Evolutionary conservation across 2,797 vertebrate species (phyloP), one percentile per base, ranked within the genome.

Genomic region (Falco naumanni): DNA sequence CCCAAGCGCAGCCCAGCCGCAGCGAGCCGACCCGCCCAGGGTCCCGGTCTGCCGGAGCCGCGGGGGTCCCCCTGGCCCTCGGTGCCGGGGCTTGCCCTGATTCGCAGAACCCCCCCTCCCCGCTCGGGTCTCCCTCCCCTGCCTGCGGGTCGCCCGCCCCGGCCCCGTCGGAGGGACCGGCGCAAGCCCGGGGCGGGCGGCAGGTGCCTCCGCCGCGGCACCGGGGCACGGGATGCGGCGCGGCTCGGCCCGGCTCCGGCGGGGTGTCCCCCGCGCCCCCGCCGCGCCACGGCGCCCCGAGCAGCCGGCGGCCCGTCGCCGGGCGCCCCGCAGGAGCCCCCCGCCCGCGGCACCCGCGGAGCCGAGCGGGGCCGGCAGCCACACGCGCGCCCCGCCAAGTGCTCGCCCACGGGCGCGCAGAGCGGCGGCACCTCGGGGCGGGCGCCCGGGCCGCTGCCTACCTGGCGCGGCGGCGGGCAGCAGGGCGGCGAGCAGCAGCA

Each of bases 401-500:
- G 45, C 66, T 54, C n/a, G 22, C 16, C 24, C 74, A 11, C 22
- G 18, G 34, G 57, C 82, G n/a, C n/a, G n/a, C n/a, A n/a, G n/a
- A n/a, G n/a, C n/a, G n/a, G n/a, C n/a, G n/a, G n/a, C n/a, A n/a
- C n/a, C n/a, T n/a, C n/a, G n/a, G n/a, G n/a, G n/a, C n/a, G n/a
- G n/a, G n/a, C n/a, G n/a, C n/a, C n/a, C n/a, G n/a, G n/a, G n/a
- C n/a, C n/a, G n/a, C n/a, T n/a, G 81, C 92, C 75, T 95, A 95
- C 95, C 95, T 92, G 92, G 21, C 5, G 82, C 65, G 33, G 80
- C 90, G 79, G 87, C 83, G 61, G 94, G 83, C 76, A 91, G 75
- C 48, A 87, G 50, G 5, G 69, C 63, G 21, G 91, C 95, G 28
- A 83, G 90, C 9, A 81, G 74, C 75, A 59, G 89, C 81, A 98